Conservation (phyloP, 2,888 invertebrate species). For the Latrodectus elegans region DNA sequence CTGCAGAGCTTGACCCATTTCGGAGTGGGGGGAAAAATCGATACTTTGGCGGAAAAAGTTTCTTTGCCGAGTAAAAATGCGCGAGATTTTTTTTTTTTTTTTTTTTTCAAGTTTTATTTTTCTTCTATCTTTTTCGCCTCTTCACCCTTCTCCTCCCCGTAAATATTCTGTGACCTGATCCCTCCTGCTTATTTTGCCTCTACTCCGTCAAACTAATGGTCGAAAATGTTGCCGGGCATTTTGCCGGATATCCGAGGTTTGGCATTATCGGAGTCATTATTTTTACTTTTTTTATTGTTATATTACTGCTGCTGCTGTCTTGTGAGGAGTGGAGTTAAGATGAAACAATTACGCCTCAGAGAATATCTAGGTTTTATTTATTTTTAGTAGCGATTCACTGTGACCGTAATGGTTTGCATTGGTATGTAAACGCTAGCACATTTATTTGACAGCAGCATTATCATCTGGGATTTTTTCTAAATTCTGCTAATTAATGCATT, state of each 20-base stretch:
- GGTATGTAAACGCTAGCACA: no score
- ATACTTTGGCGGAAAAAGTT: conserved; percentile 59
- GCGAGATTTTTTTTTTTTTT: conserved; percentile 36
- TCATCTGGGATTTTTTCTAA: no score
- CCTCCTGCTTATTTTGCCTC: conserved; percentile 15
- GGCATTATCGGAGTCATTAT: conserved; percentile 48
- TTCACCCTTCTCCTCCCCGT: conserved; percentile 17
- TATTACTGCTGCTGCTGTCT: no score
- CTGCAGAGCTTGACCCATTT: conserved; percentile 49
- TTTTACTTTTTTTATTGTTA: conserved; percentile 13
- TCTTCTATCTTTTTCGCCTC: conserved; percentile 3
- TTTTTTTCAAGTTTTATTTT: conserved; percentile 2
- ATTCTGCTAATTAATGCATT: no score
- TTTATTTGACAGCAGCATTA: no score
- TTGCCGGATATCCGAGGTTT: conserved; percentile 43
- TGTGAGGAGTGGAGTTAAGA: no score
- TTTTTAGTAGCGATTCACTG: no score
- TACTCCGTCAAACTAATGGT: conserved; percentile 57
- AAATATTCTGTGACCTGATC: conserved; percentile 62
- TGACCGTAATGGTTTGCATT: no score
- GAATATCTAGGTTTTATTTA: no score
- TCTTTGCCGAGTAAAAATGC: conserved; percentile 52
- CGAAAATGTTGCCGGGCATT: conserved; percentile 55
- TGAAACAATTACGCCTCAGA: no score
- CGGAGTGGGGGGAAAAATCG: conserved; percentile 40